Conservation (phyloP, 2,797 vertebrate species). For the Thamnophis elegans region DNA sequence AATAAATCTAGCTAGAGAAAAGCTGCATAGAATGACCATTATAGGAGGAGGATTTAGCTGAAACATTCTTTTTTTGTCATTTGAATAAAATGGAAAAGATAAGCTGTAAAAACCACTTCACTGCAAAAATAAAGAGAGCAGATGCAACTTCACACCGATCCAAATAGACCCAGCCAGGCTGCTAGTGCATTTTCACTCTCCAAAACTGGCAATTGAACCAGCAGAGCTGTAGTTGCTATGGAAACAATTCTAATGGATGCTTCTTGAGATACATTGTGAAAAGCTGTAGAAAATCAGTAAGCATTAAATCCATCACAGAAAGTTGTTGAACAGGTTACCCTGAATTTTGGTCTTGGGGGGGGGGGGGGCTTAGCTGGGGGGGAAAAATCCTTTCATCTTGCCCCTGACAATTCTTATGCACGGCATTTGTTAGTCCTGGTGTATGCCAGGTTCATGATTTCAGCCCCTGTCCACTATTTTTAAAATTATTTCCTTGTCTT, state of each 20-base stretch:
- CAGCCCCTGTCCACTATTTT: slow-evolving; percentile 4
- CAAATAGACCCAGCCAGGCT: slow-evolving; percentile 34
- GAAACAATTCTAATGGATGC: slow-evolving; percentile 75
- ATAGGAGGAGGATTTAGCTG: not conserved
- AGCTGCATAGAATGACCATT: not conserved
- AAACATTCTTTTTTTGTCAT: not conserved
- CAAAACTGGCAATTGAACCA: slow-evolving; percentile 69
- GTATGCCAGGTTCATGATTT: slow-evolving; percentile 44
- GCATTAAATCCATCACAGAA: slow-evolving; percentile 61
- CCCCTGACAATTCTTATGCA: slow-evolving; percentile 37
- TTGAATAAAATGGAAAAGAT: not conserved
- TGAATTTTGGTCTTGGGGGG: slow-evolving; percentile 16
- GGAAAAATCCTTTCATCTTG: not conserved
- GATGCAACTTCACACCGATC: not conserved
- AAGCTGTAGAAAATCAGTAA: slow-evolving; percentile 69
- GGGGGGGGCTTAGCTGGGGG: slow-evolving; percentile 5
- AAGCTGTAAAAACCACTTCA: not conserved
- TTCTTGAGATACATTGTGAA: slow-evolving; percentile 71
- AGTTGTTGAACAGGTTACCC: slow-evolving; percentile 51
- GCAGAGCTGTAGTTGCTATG: slow-evolving; percentile 69
- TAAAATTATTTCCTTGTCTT: not conserved
- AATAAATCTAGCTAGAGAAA: not conserved
- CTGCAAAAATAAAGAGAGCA: not conserved
- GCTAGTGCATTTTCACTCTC: slow-evolving; percentile 58
- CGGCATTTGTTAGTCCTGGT: slow-evolving; percentile 43